Conservation (phyloP, 2,888 invertebrate genomes). For the Clivina fossor region DNA sequence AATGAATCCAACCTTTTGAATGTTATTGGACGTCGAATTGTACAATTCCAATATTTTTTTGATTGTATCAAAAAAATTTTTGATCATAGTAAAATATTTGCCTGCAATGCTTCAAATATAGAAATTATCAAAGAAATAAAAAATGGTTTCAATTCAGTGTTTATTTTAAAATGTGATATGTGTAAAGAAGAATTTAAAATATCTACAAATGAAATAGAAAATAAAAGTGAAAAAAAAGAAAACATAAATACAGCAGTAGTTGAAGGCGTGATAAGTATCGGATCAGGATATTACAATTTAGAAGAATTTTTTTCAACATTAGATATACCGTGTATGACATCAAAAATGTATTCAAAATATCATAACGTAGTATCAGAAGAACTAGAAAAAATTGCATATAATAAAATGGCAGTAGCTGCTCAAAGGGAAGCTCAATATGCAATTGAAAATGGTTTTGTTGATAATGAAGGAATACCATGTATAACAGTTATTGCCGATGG, state of each 20-base stretch:
- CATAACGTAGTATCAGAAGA: not conserved
- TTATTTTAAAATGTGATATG: not conserved
- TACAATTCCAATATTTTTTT: no score
- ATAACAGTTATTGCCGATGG: conserved; percentile 6
- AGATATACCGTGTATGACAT: conserved; percentile 3
- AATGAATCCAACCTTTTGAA: no score
- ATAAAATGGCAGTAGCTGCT: not conserved
- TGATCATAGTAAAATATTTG: no score
- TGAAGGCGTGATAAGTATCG: not conserved
- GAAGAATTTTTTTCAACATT: conserved; percentile 3
- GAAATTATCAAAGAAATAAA: conserved; percentile 1
- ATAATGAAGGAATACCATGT: not conserved
- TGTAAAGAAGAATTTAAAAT: conserved; percentile 1
- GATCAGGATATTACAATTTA: not conserved
- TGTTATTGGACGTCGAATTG: no score
- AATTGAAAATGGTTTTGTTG: not conserved
- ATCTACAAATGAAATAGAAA: no score
- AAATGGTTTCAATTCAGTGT: conserved; percentile 1
- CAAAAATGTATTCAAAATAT: not conserved
- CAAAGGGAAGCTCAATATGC: not conserved
- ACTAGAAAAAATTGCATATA: not conserved
- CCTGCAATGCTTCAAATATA: no score
- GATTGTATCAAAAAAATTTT: no score
- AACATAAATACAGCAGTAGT: not conserved
- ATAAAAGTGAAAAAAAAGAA: no score